Conservation (phyloP, 2,888 invertebrate genomes). For the Blera fallax region DNA sequence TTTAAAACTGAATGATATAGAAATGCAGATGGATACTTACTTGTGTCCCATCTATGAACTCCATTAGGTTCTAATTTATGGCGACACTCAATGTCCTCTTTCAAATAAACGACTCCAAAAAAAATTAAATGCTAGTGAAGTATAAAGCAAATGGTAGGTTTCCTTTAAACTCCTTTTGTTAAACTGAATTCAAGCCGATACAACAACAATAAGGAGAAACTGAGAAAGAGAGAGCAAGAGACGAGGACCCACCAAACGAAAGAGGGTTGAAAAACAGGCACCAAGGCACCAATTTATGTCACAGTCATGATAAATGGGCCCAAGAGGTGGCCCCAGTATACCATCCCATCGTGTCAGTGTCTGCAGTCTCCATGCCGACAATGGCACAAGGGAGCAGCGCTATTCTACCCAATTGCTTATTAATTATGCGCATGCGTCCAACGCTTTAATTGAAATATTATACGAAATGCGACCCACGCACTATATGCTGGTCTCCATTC, state of each 20-base stretch:
- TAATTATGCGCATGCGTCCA: slow-evolving; percentile 71
- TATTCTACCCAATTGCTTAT: slow-evolving; percentile 57
- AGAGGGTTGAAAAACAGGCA: slow-evolving; percentile 22
- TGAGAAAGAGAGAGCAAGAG: neutral
- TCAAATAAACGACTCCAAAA: neutral
- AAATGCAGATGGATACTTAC: slow-evolving; percentile 3
- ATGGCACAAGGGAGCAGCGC: slow-evolving; percentile 14
- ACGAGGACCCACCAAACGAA: neutral
- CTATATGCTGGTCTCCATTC: slow-evolving; percentile 16
- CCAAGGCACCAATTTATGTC: slow-evolving; percentile 64
- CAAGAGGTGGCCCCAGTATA: slow-evolving; percentile 38
- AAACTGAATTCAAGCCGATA: neutral
- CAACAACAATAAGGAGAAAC: neutral
- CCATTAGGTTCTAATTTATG: slow-evolving; percentile 38
- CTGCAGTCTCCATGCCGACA: slow-evolving; percentile 32
- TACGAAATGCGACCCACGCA: slow-evolving; percentile 60
- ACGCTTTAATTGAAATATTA: slow-evolving; percentile 70
- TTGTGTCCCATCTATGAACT: neutral
- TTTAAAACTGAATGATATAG: neutral
- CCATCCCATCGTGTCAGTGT: slow-evolving; percentile 5
- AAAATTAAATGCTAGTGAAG: neutral
- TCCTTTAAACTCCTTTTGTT: neutral
- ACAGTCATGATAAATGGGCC: slow-evolving; percentile 59
- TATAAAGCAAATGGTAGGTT: neutral
- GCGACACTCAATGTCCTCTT: slow-evolving; percentile 10